Evolutionary conservation across 2,113 vertebrate genomes (phyloP).

Genomic region (Tachysurus vachellii): DNA sequence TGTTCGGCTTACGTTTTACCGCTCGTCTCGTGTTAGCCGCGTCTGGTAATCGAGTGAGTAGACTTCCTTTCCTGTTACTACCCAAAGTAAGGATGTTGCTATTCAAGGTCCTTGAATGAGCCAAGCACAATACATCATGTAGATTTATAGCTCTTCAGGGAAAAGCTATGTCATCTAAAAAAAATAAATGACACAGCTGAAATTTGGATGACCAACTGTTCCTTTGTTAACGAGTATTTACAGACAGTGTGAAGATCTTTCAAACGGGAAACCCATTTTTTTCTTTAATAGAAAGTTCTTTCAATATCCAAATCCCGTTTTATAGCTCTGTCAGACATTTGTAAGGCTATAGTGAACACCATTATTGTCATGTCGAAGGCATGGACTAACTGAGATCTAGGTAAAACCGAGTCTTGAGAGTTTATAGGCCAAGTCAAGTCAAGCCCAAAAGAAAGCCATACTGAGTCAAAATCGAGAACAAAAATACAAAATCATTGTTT

Average conservation of each 20-base stretch:
- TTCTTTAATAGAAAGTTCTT: background rate
- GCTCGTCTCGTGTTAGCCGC: constrained; percentile 37
- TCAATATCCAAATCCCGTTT: background rate
- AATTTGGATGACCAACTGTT: constrained; percentile 25
- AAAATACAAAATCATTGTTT: background rate
- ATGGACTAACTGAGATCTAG: background rate
- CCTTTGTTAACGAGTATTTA: constrained; percentile 9
- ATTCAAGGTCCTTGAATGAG: constrained; percentile 36
- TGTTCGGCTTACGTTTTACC: constrained; percentile 62
- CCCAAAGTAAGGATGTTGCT: constrained; percentile 44
- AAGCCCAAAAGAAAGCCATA: background rate
- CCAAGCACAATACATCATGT: constrained; percentile 39
- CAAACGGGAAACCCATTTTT: background rate
- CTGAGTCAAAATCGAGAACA: background rate
- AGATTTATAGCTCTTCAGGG: constrained; percentile 30
- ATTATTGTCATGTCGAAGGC: background rate
- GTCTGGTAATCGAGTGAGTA: constrained; percentile 67
- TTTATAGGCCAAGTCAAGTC: background rate
- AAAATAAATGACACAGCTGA: constrained; percentile 33
- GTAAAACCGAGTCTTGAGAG: background rate
- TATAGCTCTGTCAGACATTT: background rate
- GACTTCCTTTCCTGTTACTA: constrained; percentile 60
- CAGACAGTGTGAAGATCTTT: constrained; percentile 28
- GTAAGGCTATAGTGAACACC: background rate
- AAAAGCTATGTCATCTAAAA: constrained; percentile 30